Conservation (phyloP, 1,140 invertebrate species). For the Oreohelix idahoensis region DNA sequence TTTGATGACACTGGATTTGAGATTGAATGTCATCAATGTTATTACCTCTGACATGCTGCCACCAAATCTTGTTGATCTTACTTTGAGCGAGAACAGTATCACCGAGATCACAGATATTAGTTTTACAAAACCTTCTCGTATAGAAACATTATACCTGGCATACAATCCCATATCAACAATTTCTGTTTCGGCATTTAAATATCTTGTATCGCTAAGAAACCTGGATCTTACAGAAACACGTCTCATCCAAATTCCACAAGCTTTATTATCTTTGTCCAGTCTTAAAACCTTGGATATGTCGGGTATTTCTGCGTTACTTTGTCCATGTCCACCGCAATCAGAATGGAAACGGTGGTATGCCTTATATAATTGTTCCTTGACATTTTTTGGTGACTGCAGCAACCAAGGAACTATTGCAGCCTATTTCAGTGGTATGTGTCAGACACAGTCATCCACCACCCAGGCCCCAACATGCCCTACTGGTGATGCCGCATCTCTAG, state of each 20-base stretch:
- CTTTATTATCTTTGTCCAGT: background rate
- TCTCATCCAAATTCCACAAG: background rate
- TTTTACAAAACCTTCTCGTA: background rate
- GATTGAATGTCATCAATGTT: background rate
- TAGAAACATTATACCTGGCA: background rate
- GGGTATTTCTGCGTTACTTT: background rate
- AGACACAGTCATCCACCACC: background rate
- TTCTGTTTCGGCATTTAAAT: background rate
- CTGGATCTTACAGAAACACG: background rate
- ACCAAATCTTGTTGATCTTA: background rate
- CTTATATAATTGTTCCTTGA: background rate
- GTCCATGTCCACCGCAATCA: background rate
- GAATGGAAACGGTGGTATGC: background rate
- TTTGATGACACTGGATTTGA: background rate
- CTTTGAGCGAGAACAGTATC: background rate
- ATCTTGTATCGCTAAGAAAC: background rate
- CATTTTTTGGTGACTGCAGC: background rate
- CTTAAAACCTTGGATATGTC: background rate
- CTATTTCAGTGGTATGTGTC: background rate
- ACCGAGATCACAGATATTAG: background rate
- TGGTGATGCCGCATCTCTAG: too few relatives aligned
- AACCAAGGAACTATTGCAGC: background rate
- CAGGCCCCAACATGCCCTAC: too few relatives aligned
- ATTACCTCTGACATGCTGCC: background rate
- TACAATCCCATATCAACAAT: background rate